Evolutionary conservation across 2,113 vertebrate species (phyloP).

Genomic region (Ailurus styani): DNA sequence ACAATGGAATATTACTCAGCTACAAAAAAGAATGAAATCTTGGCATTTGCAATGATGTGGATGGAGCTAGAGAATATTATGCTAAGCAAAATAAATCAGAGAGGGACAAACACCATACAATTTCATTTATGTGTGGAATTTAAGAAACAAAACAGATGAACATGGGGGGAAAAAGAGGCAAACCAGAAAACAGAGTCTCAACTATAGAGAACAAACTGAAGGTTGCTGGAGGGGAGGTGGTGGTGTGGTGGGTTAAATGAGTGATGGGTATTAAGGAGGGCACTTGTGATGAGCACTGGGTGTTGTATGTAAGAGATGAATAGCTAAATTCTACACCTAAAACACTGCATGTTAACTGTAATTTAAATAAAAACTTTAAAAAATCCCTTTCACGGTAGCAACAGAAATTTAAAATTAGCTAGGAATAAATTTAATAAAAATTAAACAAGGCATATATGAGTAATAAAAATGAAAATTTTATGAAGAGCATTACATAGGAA

Average conservation of each 20-base stretch:
- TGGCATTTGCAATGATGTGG: not conserved
- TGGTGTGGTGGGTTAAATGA: not conserved
- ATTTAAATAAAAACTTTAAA: not conserved
- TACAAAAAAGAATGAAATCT: not conserved
- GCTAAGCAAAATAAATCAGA: not conserved
- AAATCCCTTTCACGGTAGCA: not conserved
- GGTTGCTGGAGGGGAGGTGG: not conserved
- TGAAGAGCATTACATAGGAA: not conserved
- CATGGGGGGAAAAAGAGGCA: not conserved
- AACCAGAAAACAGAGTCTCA: not conserved
- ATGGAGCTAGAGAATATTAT: not conserved
- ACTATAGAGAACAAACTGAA: not conserved
- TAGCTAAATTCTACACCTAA: not conserved
- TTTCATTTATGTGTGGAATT: not conserved
- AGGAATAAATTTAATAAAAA: not conserved
- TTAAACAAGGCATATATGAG: not conserved
- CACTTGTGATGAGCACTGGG: not conserved
- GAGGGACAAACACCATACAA: not conserved
- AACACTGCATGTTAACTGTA: not conserved
- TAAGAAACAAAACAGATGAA: not conserved
- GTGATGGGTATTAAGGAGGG: not conserved
- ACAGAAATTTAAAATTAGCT: not conserved
- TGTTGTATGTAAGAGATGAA: not conserved
- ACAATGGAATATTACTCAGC: not conserved
- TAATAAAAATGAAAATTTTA: not conserved